Evolutionary conservation across 2,797 vertebrate genomes (phyloP), one percentile per base, ranked within the genome.

Genomic region (Telmatherina bonti): DNA sequence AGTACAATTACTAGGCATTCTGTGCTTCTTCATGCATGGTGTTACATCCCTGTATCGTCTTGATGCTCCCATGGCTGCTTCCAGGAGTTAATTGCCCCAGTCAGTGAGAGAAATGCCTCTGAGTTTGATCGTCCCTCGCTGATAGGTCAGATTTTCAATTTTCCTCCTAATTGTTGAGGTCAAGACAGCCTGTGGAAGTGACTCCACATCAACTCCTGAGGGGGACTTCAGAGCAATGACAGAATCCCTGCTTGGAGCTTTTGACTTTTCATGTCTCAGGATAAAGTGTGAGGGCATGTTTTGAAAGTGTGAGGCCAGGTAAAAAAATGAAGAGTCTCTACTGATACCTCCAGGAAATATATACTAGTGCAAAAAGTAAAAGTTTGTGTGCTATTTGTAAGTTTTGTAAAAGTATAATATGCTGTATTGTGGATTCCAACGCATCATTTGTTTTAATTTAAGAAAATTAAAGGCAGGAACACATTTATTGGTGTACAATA

Each of bases 131-230:
- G 5, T 74, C 63, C n/a, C 31, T 51, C 27, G n/a, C 33, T 62
- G 62, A 73, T 63, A 54, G 62, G 77, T 76, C 86, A 76, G 47
- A 60, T 63, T 83, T 76, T 84, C 76, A 81, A 59, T 85, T 64
- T 78, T 69, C 67, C 12, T 33, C 43, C 24, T 82, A 85, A 84
- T 78, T 81, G 81, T 35, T 56, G 31, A 70, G 75, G 70, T 77
- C 72, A 78, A 67, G 36, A 63, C 58, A 60, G 60, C 74, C 61
- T 24, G 81, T 43, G 74, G 57, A 67, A 67, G 33, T 62, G 61
- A 79, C 70, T 72, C 33, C 61, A 59, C 62, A 20, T 67, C 67
- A 63, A 54, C 20, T 60, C 78, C 35, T 27, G 18, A n/a, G n/a
- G 56, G 31, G 45, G 38, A 49, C 22, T 58, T 78, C 69, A 43